phyloP scores from a whole-genome alignment of 2,113 vertebrate species.

The Baryphthengus martii region DNA sequence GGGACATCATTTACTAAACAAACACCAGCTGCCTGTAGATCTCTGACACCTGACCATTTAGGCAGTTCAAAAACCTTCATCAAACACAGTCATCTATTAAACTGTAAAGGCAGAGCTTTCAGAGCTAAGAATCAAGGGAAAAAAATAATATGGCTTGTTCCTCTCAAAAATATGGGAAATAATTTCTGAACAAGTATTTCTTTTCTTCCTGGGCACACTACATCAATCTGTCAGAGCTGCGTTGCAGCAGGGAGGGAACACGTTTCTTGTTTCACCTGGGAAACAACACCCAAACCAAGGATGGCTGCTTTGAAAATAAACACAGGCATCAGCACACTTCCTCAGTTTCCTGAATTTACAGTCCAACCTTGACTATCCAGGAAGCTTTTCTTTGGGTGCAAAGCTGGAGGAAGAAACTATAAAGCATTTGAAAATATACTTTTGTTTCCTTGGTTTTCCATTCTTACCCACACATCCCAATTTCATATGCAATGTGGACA shows the following conservation, averaged over 20 bases:
- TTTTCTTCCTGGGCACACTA: background rate
- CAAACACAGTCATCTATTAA: conserved; percentile 27
- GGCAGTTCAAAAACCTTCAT: conserved; percentile 2
- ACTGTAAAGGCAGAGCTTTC: conserved; percentile 21
- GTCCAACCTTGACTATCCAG: background rate
- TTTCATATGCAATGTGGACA: background rate
- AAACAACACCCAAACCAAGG: background rate
- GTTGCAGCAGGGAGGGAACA: background rate
- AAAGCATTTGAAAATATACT: background rate
- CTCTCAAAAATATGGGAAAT: background rate
- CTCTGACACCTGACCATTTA: conserved; percentile 28
- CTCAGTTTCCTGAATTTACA: background rate
- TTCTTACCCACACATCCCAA: background rate
- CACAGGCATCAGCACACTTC: accelerated
- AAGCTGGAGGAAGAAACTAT: background rate
- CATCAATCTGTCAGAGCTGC: background rate
- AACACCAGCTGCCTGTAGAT: conserved; percentile 49
- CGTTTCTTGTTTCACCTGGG: background rate
- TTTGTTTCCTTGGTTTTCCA: background rate
- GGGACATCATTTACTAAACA: conserved; percentile 53
- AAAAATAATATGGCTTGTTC: background rate
- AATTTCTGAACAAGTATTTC: conserved; percentile 1
- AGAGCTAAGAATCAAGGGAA: background rate
- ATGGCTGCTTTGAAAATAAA: background rate
- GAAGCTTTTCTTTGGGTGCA: background rate